phyloP scores from a whole-genome alignment of 2,797 vertebrate species.

The Erethizon dorsatum region DNA sequence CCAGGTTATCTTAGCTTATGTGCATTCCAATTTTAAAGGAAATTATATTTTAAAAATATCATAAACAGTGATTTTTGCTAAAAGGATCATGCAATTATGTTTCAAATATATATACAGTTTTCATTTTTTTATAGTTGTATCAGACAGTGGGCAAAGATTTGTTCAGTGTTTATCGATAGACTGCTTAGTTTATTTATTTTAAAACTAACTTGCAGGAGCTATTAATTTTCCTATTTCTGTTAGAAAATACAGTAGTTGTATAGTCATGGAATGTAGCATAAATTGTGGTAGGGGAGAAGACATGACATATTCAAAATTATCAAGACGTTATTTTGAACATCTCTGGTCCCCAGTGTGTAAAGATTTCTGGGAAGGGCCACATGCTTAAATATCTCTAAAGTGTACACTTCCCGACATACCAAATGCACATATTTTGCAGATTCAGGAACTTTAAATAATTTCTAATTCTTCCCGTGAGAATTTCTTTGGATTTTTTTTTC shows the following conservation, averaged over 20 bases:
- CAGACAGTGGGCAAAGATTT: background rate
- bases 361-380: background rate
- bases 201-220: background rate
- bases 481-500: background rate
- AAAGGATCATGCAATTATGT: background rate
- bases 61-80: background rate
- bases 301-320: conserved; percentile 25
- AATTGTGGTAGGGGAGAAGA: background rate
- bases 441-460: background rate
- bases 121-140: background rate
- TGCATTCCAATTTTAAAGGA: background rate
- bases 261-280: background rate
- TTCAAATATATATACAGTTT: background rate
- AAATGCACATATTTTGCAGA: conserved; percentile 10
- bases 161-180: background rate
- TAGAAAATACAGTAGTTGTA: background rate
- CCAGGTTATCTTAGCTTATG: background rate
- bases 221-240: background rate
- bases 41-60: background rate
- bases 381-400: conserved; percentile 16
- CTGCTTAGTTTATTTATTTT: conserved; percentile 50
- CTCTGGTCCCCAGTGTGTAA: background rate
- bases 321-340: background rate
- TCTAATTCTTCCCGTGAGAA: background rate
- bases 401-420: background rate